Conservation (phyloP, 2,888 invertebrate genomes). For the Julus scanicus region DNA sequence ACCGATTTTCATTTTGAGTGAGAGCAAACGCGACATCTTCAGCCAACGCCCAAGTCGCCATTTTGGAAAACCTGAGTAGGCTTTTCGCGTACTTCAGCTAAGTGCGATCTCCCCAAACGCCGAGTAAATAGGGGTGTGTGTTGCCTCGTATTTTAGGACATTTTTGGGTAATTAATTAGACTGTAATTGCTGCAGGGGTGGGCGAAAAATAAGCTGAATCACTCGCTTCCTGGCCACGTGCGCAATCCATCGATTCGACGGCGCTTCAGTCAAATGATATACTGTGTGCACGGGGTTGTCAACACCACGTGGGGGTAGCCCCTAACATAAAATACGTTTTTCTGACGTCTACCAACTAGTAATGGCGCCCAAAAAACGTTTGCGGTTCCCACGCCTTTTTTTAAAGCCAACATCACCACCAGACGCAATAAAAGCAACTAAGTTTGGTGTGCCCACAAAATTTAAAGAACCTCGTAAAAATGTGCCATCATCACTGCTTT, state of each 20-base stretch:
- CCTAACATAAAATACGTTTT: background rate
- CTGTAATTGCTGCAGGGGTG: background rate
- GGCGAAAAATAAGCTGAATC: background rate
- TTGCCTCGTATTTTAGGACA: background rate
- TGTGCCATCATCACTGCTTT: too few species aligned
- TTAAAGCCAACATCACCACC: background rate
- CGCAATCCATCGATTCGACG: background rate
- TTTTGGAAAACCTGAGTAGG: background rate
- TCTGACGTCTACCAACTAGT: background rate
- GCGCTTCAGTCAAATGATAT: background rate
- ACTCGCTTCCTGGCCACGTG: background rate
- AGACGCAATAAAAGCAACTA: background rate
- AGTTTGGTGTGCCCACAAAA: background rate
- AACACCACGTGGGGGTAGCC: constrained; percentile 4
- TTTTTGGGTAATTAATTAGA: constrained; percentile 29
- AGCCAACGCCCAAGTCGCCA: background rate
- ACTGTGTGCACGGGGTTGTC: background rate
- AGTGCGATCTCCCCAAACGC: background rate
- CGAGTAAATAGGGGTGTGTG: constrained; percentile 27
- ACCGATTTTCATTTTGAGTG: too few species aligned
- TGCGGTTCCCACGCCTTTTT: background rate
- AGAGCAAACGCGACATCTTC: too few species aligned
- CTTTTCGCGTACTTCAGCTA: background rate
- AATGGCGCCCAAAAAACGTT: constrained; percentile 15
- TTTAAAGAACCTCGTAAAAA: background rate